Evolutionary conservation across 2,113 vertebrate genomes (phyloP).

Genomic region (Meriones unguiculatus): DNA sequence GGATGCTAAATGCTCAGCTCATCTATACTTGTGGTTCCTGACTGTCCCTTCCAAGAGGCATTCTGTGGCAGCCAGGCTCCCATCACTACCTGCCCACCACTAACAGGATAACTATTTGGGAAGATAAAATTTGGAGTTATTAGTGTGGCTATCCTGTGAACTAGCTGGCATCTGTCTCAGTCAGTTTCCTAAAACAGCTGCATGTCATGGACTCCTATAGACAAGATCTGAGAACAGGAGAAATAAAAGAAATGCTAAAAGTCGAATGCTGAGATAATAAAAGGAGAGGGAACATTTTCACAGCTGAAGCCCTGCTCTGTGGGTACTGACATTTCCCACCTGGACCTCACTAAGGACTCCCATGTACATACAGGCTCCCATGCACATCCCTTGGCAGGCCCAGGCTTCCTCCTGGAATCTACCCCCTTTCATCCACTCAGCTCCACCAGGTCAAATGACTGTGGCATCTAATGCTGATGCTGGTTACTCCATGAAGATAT

Average conservation of each 20-base stretch:
- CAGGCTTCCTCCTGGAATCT: neutral
- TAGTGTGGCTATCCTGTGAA: neutral
- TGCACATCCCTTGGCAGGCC: neutral
- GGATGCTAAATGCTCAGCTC: neutral
- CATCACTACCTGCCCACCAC: neutral
- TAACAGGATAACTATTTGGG: conserved; percentile 38
- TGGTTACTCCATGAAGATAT: conserved; percentile 54
- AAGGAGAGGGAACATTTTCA: neutral
- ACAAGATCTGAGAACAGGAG: neutral
- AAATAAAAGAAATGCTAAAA: conserved; percentile 35
- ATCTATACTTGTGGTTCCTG: neutral
- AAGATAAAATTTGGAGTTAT: neutral
- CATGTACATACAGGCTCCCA: neutral
- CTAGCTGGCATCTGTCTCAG: conserved; percentile 10
- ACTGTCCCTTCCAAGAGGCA: neutral
- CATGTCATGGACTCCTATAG: neutral
- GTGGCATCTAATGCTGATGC: conserved; percentile 26
- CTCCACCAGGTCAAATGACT: conserved; percentile 63
- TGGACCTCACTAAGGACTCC: neutral
- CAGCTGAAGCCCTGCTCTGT: neutral
- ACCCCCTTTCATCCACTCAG: neutral
- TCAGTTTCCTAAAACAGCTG: conserved; percentile 51
- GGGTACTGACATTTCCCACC: neutral
- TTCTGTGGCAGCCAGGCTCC: neutral
- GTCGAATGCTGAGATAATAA: neutral